These are phyloP conservation scores for Rana temporaria DNA, from an alignment of 2,113 vertebrate genomes.

Conservation along the genomic window DNA sequence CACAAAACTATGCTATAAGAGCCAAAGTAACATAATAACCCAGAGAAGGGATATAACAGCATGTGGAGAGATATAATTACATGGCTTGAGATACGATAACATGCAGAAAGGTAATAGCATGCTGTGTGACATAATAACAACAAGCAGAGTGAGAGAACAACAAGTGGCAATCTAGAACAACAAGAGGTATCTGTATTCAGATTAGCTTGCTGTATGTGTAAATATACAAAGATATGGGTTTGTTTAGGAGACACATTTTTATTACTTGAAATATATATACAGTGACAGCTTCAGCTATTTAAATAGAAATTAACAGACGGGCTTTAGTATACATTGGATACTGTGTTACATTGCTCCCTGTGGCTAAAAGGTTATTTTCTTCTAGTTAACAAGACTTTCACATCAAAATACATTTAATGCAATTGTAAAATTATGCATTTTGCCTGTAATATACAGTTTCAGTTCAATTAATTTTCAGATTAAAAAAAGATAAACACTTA, in stretches of 20 bases:
- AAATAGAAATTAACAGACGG: too few species aligned
- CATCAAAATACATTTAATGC: too few species aligned
- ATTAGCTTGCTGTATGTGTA: background rate
- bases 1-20: slow-evolving; percentile 22
- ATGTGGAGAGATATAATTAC: slow-evolving; percentile 50
- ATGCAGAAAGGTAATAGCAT: slow-evolving; percentile 38
- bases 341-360: too few species aligned
- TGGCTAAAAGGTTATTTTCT: too few species aligned
- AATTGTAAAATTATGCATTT: too few species aligned
- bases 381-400: too few species aligned
- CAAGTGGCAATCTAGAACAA: slow-evolving; percentile 33
- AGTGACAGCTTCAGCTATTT: too few species aligned
- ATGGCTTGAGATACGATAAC: slow-evolving; percentile 34
- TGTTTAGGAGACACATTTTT: background rate
- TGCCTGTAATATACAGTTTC: too few species aligned
- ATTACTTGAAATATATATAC: too few species aligned
- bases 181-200: background rate
- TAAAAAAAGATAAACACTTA: too few species aligned
- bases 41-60: slow-evolving; percentile 31
- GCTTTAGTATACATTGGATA: too few species aligned
- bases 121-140: slow-evolving; percentile 30
- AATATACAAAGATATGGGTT: background rate
- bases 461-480: too few species aligned
- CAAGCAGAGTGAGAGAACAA: slow-evolving; percentile 34
- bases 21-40: slow-evolving; percentile 37